A percentile compares a stretch with the other conserved stretches of the same genome.
phyloP scores from a whole-genome alignment of 2,797 vertebrate species.

The Dryobates pubescens region DNA sequence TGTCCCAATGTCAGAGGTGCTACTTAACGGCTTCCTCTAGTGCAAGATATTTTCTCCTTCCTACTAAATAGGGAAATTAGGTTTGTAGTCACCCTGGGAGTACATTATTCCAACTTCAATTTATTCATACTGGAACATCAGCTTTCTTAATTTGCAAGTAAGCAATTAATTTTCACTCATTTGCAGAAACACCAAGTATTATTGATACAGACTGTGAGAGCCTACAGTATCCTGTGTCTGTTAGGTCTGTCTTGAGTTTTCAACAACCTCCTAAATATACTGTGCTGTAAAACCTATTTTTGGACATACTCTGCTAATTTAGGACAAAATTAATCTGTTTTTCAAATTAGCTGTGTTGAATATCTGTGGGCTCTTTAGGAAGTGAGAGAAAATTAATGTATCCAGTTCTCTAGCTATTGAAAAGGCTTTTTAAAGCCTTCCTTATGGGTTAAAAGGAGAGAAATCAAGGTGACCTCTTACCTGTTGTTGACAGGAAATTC shows the following conservation, averaged over 20 bases:
- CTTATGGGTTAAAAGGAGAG: background rate
- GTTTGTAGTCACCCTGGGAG: slow-evolving; percentile 41
- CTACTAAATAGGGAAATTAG: slow-evolving; percentile 48
- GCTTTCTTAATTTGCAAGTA: slow-evolving; percentile 37
- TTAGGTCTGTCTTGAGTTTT: background rate
- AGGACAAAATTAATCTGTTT: background rate
- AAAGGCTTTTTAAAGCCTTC: background rate
- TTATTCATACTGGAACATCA: slow-evolving; percentile 29
- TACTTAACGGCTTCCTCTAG: background rate
- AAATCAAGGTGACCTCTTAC: background rate
- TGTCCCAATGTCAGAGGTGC: background rate
- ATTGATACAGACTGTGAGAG: background rate
- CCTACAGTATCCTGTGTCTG: background rate
- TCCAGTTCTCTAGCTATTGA: background rate
- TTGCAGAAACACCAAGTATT: background rate
- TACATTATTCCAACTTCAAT: background rate
- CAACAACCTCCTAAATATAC: background rate
- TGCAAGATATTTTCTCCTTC: background rate
- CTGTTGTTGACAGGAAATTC: background rate
- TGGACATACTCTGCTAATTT: background rate
- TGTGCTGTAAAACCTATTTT: background rate
- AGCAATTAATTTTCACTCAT: slow-evolving; percentile 1
- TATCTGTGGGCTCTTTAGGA: background rate
- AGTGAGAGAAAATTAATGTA: background rate
- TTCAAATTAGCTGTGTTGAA: background rate